These are phyloP conservation scores for Eulemur rubriventer DNA, from an alignment of 2,797 vertebrate genomes.

Conservation along the genomic window DNA sequence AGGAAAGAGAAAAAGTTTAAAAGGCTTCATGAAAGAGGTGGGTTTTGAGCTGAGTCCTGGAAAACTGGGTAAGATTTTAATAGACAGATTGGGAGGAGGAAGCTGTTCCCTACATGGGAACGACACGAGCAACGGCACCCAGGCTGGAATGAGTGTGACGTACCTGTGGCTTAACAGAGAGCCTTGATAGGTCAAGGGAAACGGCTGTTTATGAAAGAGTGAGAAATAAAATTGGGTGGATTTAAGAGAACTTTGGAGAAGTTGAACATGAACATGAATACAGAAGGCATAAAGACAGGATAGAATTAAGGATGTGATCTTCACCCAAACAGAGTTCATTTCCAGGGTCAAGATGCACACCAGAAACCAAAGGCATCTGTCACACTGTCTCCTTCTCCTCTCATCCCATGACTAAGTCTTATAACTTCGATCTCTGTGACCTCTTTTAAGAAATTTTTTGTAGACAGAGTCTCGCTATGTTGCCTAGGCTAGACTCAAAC, in stretches of 20 bases:
- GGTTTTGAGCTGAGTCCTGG: background rate
- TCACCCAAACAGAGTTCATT: too few species aligned
- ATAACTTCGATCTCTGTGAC: background rate
- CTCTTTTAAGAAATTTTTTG: background rate
- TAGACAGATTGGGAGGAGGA: too few species aligned
- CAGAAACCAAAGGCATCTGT: background rate
- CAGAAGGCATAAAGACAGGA: background rate
- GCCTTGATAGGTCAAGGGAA: background rate
- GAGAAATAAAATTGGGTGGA: background rate
- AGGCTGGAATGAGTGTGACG: accelerated
- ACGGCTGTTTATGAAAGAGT: background rate
- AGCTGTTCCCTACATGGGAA: background rate
- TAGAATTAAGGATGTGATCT: background rate
- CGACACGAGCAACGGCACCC: background rate
- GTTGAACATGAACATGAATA: background rate
- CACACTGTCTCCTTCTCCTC: background rate
- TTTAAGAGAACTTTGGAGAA: background rate
- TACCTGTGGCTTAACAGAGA: accelerated
- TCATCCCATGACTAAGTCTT: background rate
- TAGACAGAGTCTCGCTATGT: background rate
- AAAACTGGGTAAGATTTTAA: background rate
- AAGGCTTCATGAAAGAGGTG: background rate
- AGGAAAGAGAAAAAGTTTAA: background rate
- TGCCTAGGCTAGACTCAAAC: background rate
- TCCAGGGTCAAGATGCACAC: accelerated